Base-by-base conservation (phyloP, 2,797 vertebrate species). In the Halcyon badia region DNA sequence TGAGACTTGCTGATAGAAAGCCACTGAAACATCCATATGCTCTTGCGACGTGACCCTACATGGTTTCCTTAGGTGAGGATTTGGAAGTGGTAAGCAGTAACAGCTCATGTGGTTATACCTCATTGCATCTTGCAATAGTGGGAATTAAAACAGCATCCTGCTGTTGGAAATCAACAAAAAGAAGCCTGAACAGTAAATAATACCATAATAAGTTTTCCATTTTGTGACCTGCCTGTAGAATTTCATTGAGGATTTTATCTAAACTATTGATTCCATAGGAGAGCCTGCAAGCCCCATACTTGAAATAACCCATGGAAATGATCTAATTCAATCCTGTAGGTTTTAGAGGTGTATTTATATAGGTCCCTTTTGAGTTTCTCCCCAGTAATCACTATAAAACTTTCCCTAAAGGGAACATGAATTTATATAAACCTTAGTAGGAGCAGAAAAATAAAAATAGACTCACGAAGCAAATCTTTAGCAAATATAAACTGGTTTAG, bases 361-460 rank as follows among this genome's bases (percentile, higher is more conserved):
- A 72, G 84, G 61, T 94, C 75, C 65, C 82, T 65, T 64, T 48
- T 82, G 88, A 51, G 25, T 91, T 91, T 82, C 62, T 91, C 88
- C 86, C 64, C 77, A 73, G 79, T 70, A 94, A 93, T 90, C 75
- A 37, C 80, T 77, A 6, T 62, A 62, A 92, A 86, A 79, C 75
- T 73, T 72, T 8, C 83, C 92, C 78, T 81, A 56, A 90, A 90
- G 86, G 62, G 52, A 35, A 73, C 52, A 42, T 52, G 89, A 89
- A 80, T 82, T 21, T 33, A 28, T 84, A 57, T 41, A 89, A 88
- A 84, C 83, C 79, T 89, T 41, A 66, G 51, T 31, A 56, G 77
- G 73, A 56, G 60, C 31, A 73, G 46, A n/a, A 89, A 87, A 92
- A 83, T 68, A 77, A 87, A 89, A 94, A 37, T 4, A 79, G 60